These are phyloP conservation scores for Galerucella nymphaeae DNA, from an alignment of 2,888 invertebrate species.

Conservation along the genomic window DNA sequence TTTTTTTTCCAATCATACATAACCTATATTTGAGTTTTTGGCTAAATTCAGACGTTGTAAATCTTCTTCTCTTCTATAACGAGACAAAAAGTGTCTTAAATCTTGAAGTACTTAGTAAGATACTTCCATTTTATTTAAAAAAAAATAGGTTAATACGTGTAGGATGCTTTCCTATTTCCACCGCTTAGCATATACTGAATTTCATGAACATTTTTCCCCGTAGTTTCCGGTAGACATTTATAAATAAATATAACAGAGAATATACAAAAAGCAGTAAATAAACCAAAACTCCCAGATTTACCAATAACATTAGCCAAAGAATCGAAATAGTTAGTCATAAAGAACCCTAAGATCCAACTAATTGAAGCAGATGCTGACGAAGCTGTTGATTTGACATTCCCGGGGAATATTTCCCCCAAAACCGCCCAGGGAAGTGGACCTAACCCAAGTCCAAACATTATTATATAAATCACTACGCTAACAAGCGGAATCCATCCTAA, in stretches of 20 bases:
- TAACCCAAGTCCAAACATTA: constrained; percentile 80
- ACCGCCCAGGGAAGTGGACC: constrained; percentile 88
- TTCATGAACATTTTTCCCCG: constrained; percentile 86
- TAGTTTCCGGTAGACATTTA: constrained; percentile 86
- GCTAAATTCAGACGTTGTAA: too few relatives aligned
- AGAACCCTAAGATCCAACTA: constrained; percentile 81
- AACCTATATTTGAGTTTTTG: too few relatives aligned
- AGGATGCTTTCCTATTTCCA: constrained; percentile 9
- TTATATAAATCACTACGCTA: constrained; percentile 78
- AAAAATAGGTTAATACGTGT: neutral
- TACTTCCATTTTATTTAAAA: too few relatives aligned
- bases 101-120: too few relatives aligned
- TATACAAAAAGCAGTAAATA: constrained; percentile 74
- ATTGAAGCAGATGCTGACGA: constrained; percentile 81
- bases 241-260: constrained; percentile 77
- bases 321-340: constrained; percentile 79
- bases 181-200: constrained; percentile 78
- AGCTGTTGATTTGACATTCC: constrained; percentile 81
- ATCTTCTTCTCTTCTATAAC: too few relatives aligned
- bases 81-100: too few relatives aligned
- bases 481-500: constrained; percentile 79
- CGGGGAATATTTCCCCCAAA: constrained; percentile 87
- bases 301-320: constrained; percentile 71
- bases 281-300: constrained; percentile 76
- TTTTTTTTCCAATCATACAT: too few relatives aligned